A percentile compares a stretch with the other conserved stretches of the same genome.
These are phyloP conservation scores for Hapalemur alaotrensis DNA, from an alignment of 2,797 vertebrate species.

Conservation along the genomic window DNA sequence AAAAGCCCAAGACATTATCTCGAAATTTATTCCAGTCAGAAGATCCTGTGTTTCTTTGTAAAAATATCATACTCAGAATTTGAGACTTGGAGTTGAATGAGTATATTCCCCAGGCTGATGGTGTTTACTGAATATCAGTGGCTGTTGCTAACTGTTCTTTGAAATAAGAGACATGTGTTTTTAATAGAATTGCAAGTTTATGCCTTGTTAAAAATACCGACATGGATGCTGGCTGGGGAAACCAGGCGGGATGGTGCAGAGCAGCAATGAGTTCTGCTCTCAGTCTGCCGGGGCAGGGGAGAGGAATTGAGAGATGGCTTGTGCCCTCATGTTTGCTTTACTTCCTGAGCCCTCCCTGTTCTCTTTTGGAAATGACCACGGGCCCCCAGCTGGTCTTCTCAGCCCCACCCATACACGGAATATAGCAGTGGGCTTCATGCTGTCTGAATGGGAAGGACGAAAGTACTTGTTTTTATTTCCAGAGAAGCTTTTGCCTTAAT, in stretches of 20 bases:
- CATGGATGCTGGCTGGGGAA: conserved; percentile 40
- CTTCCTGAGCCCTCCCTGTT: neutral
- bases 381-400: neutral
- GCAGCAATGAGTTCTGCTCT: neutral
- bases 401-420: neutral
- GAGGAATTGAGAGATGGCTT: neutral
- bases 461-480: neutral
- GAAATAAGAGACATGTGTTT: conserved; percentile 78
- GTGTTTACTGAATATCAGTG: conserved; percentile 61
- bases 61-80: conserved; percentile 20
- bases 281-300: neutral
- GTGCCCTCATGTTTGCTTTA: neutral
- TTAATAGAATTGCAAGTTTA: conserved; percentile 75
- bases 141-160: conserved; percentile 71
- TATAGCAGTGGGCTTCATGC: neutral
- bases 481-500: conserved; percentile 33
- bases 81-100: conserved; percentile 39
- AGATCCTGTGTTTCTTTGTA: conserved; percentile 19
- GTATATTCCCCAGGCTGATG: neutral
- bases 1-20: neutral
- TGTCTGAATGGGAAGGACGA: neutral
- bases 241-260: neutral
- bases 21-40: neutral
- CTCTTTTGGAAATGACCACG: neutral
- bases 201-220: conserved; percentile 75